Percentiles rank a stretch among this genome's conserved stretches.
Conservation (phyloP, 1,140 invertebrate species). For the Nasonia longicornis region DNA sequence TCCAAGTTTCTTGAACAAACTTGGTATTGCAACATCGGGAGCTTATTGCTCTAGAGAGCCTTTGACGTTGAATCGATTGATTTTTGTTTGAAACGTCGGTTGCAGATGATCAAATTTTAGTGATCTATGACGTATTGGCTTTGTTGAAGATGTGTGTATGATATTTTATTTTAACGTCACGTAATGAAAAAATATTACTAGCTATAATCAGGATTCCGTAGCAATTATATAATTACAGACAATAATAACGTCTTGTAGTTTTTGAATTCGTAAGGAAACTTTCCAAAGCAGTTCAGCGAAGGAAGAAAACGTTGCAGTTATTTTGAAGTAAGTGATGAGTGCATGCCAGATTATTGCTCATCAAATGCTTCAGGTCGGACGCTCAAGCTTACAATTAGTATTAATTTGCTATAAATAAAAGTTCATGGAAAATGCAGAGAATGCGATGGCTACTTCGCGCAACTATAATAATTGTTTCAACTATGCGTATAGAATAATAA, state of each 20-base stretch:
- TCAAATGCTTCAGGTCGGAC: background rate
- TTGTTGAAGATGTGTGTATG: too few species aligned
- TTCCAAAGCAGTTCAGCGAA: background rate
- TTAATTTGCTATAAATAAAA: slow-evolving; percentile 2
- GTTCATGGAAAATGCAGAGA: background rate
- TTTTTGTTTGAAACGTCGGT: background rate
- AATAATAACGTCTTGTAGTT: too few species aligned
- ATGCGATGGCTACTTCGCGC: too few species aligned
- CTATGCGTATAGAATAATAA: too few species aligned
- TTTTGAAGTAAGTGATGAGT: background rate
- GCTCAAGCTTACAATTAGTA: background rate
- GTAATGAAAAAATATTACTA: too few species aligned
- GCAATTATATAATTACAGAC: too few species aligned
- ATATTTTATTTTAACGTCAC: too few species aligned
- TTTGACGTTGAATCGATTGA: background rate
- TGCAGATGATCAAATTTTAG: background rate
- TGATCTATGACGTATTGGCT: too few species aligned
- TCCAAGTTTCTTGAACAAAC: background rate
- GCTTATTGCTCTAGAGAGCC: background rate
- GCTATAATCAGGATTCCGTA: too few species aligned
- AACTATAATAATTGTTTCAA: too few species aligned
- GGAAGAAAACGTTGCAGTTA: background rate
- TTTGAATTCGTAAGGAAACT: background rate
- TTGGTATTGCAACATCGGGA: too few species aligned
- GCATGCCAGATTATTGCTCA: background rate